Base-by-base conservation (phyloP, 2,113 vertebrate genomes). In the Apteryx owenii region DNA sequence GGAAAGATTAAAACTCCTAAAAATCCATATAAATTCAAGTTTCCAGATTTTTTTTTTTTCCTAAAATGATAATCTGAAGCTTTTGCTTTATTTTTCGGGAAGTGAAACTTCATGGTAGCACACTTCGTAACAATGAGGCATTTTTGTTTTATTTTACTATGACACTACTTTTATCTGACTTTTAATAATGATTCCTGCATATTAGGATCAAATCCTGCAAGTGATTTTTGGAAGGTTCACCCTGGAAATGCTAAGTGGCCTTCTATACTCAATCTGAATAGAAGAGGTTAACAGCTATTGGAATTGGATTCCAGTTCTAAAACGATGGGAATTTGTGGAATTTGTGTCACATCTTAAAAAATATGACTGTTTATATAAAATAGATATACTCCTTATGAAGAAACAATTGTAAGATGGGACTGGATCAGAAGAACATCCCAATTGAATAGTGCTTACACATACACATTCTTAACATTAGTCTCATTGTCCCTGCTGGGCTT, bases 21-120 rank as follows among this genome's bases (percentile, higher is more conserved):
- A 83, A 88, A 64, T 28, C 4, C 12, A 58, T 44, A 36, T 19
- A 36, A 61, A 70, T 50, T 56, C 22, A 19, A 61, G 10, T 75
- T 68, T 50, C 14, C 14, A 29, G 2, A 9, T 46, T 65, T 23
- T 22, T 2, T 1, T 2, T 2, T 3, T 23, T 48, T 1, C 3
- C 16, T 12, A 56, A 81, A 70, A 60, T 38, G 0, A 54, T 20
- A 33, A 75, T 40, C 9, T 25, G 29, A 51, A 46, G 29, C 17
- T 46, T 72, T 36, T 81, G 3, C 4, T 88, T 6, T 16, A 38
- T 71, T 82, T 88, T 85, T 38, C 21, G 48, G 7, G 33, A 68
- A 31, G 4, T 81, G 51, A 68, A 7, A 9, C 7, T 15, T 50
- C 0, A 25, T 60, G 62, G 60, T 6, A n/a, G 62, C 29, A 65